Evolutionary conservation across 2,797 vertebrate genomes (phyloP).

Genomic region (Adrianichthys oophorus): DNA sequence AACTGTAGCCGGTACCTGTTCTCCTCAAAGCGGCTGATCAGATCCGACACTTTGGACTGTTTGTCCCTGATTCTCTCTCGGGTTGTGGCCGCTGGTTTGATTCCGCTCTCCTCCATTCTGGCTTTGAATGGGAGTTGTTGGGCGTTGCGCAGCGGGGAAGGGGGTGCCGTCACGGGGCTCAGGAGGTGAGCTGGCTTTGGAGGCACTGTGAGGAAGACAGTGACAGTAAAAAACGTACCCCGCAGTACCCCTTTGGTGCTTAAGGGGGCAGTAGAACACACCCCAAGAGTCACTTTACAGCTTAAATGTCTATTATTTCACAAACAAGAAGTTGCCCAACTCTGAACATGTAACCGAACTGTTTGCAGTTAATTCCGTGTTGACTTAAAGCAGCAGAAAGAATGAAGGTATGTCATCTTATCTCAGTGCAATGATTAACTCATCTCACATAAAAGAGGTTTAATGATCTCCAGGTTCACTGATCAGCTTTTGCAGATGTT

Average conservation of each 20-base stretch:
- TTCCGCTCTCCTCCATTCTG: constrained; percentile 69
- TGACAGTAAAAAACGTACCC: neutral
- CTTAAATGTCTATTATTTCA: neutral
- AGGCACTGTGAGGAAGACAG: constrained; percentile 68
- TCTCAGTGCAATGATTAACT: constrained; percentile 53
- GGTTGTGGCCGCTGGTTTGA: constrained; percentile 29
- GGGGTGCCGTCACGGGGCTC: constrained; percentile 68
- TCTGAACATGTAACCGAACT: neutral
- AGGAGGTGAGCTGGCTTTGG: constrained; percentile 78
- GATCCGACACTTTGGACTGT: constrained; percentile 75
- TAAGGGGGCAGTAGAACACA: constrained; percentile 54
- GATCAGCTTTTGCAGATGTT: neutral
- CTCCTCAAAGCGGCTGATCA: constrained; percentile 82
- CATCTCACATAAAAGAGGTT: constrained; percentile 32
- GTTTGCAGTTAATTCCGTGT: neutral
- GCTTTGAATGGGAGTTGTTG: constrained; percentile 31
- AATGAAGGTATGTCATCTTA: constrained; percentile 13
- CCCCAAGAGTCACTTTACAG: neutral
- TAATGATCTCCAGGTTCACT: constrained; percentile 23
- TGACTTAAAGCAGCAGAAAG: constrained; percentile 13
- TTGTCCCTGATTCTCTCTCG: constrained; percentile 55
- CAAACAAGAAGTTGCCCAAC: neutral
- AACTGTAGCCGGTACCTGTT: constrained; percentile 64
- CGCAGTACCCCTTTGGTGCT: constrained; percentile 35
- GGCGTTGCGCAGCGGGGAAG: constrained; percentile 39